Conservation (phyloP, 2,888 invertebrate genomes). For the Drosophila neotestacea region DNA sequence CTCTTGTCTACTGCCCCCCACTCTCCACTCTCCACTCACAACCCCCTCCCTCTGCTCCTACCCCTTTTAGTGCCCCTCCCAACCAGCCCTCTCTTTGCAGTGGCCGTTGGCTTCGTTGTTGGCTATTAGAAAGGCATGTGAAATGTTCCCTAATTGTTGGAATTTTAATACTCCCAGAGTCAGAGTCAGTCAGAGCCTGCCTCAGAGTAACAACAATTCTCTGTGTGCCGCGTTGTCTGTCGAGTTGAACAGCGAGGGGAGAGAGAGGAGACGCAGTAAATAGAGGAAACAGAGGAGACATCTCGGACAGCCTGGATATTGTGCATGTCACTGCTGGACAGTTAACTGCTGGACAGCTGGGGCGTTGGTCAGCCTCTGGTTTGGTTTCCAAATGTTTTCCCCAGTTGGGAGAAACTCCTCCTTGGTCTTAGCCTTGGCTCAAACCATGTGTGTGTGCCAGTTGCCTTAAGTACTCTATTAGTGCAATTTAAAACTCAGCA, state of each 20-base stretch:
- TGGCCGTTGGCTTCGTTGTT: slow-evolving; percentile 60
- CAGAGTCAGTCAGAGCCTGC: slow-evolving; percentile 17
- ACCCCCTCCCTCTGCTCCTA: background rate
- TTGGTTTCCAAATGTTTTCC: slow-evolving; percentile 44
- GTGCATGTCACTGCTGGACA: slow-evolving; percentile 62
- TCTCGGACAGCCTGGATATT: slow-evolving; percentile 11
- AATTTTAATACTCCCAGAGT: slow-evolving; percentile 73
- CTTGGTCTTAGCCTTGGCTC: background rate
- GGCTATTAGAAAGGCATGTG: slow-evolving; percentile 82
- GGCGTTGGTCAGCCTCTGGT: slow-evolving; percentile 23
- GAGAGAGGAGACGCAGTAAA: background rate
- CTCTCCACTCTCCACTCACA: background rate
- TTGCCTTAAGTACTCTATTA: slow-evolving; percentile 74
- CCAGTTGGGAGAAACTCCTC: slow-evolving; percentile 22
- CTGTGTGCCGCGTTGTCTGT: slow-evolving; percentile 51
- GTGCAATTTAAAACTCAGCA: slow-evolving; percentile 55
- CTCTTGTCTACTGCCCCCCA: slow-evolving; percentile 31
- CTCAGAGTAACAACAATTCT: slow-evolving; percentile 10
- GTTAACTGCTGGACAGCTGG: slow-evolving; percentile 28
- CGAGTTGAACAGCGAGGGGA: background rate
- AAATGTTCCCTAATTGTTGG: slow-evolving; percentile 83
- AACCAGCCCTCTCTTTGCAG: slow-evolving; percentile 27
- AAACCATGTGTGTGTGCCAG: slow-evolving; percentile 27
- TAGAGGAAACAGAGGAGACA: background rate
- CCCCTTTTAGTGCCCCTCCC: background rate